Evolutionary conservation across 1,140 invertebrate species (phyloP).

Genomic region (Neotoxoptera formosana): DNA sequence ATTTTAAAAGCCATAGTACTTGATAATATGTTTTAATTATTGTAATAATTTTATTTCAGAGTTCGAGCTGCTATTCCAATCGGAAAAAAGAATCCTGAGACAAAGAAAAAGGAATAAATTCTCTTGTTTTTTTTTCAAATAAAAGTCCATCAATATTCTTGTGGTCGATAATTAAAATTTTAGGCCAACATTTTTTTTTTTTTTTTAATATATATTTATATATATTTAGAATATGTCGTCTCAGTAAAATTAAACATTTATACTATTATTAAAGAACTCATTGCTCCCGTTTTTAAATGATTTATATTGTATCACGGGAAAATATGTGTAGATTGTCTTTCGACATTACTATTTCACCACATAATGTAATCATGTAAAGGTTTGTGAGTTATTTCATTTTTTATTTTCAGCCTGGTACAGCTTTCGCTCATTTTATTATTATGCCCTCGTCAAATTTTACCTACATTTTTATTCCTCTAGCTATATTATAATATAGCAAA

Average conservation of each 20-base stretch:
- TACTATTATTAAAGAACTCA: constrained; percentile 30
- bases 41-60: constrained; percentile 68
- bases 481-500: constrained; percentile 23
- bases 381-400: constrained; percentile 47
- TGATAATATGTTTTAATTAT: neutral
- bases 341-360: constrained; percentile 42
- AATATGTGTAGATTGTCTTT: constrained; percentile 41
- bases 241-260: constrained; percentile 40
- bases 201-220: constrained; percentile 47
- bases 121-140: neutral
- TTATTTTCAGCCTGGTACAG: constrained; percentile 31
- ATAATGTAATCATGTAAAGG: constrained; percentile 45
- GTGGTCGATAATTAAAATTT: constrained; percentile 22
- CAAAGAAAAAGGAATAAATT: constrained; percentile 83
- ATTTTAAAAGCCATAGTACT: neutral
- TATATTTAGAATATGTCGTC: constrained; percentile 24
- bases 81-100: constrained; percentile 83
- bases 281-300: constrained; percentile 24
- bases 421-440: constrained; percentile 49
- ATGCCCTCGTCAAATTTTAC: constrained; percentile 1
- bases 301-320: constrained; percentile 26
- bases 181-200: constrained; percentile 45
- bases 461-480: constrained; percentile 23
- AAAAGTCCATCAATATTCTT: constrained; percentile 31
- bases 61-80: constrained; percentile 89